Evolutionary conservation across 2,113 vertebrate species (phyloP), one percentile per base, ranked within the genome.

Genomic region (Amphiprion ocellaris): DNA sequence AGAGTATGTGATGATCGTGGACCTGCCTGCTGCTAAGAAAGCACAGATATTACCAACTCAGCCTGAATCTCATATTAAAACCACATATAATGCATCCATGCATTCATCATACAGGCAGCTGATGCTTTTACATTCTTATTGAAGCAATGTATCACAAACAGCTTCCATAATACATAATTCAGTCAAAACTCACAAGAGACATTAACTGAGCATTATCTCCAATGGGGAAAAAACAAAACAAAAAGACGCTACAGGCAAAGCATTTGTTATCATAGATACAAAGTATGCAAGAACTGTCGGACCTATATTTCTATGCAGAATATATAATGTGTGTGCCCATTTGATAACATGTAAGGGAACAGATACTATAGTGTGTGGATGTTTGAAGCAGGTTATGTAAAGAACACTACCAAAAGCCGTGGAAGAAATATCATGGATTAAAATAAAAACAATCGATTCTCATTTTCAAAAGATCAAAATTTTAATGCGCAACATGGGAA

Each of bases 141-240:
- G 16, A 74, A 62, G 68, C 44, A 37, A 7, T 60, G 49, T 30
- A 65, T 33, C 24, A 59, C 23, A 78, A 44, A 46, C 39, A 41
- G 61, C 33, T 67, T 74, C 23, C 46, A 19, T 26, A 79, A 84
- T 78, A 61, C 63, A 68, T 84, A 67, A 82, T 82, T 83, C n/a
- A 67, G 21, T 41, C 16, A 33, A 71, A 81, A 80, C 68, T 78
- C 81, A 71, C 85, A 64, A 61, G 76, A 86, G 74, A 87, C 61
- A 64, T 81, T 74, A 85, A 79, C 62, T 63, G 59, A 37, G 64
- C 19, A 58, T 72, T 69, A 69, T 61, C 52, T 52, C 73, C 24
- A 47, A 69, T 2, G 44, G 47, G 63, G 7, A 8, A 62, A 39
- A 79, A 58, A 54, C 44, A 33, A 65, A 74, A 78, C 50, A 79